phyloP scores from a whole-genome alignment of 2,797 vertebrate genomes.

The Microctenopoma lineatum region DNA sequence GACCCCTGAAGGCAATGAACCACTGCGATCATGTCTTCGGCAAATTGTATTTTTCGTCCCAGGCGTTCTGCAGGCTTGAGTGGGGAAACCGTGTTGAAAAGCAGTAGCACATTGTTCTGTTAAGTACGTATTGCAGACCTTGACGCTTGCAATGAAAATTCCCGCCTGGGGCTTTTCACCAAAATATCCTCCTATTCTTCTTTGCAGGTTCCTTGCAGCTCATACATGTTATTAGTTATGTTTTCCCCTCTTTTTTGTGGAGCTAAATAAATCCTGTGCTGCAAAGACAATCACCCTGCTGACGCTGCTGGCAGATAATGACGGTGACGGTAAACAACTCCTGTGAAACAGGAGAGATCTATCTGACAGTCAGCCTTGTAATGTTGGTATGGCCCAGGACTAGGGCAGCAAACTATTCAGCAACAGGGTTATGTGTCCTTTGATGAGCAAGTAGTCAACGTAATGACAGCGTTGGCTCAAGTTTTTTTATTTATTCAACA shows the following conservation, averaged over 20 bases:
- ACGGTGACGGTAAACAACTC: slow-evolving; percentile 11
- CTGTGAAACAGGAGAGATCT: slow-evolving; percentile 3
- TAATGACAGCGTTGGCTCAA: not conserved
- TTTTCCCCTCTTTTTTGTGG: not conserved
- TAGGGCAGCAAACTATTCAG: slow-evolving; percentile 6
- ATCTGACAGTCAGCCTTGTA: not conserved
- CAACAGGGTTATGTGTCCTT: not conserved
- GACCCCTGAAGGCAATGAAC: slow-evolving; percentile 35
- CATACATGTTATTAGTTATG: not conserved
- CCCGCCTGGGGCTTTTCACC: slow-evolving; percentile 5
- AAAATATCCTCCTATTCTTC: slow-evolving; percentile 4
- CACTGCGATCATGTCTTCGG: slow-evolving; percentile 25
- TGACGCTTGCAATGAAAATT: not conserved
- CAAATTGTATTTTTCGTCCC: slow-evolving; percentile 33
- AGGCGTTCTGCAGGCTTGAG: slow-evolving; percentile 9
- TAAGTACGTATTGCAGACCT: slow-evolving; percentile 26
- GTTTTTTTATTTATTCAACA: slow-evolving; percentile 19
- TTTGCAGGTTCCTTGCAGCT: not conserved
- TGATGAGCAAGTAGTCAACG: not conserved
- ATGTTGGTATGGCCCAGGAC: slow-evolving; percentile 1
- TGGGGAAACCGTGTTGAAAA: slow-evolving; percentile 14
- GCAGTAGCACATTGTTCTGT: slow-evolving; percentile 34
- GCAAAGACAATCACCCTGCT: slow-evolving; percentile 16
- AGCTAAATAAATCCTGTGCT: not conserved
- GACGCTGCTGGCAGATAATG: not conserved